Evolutionary conservation across 2,113 vertebrate genomes (phyloP).

Genomic region (Cyprinodon variegatus): DNA sequence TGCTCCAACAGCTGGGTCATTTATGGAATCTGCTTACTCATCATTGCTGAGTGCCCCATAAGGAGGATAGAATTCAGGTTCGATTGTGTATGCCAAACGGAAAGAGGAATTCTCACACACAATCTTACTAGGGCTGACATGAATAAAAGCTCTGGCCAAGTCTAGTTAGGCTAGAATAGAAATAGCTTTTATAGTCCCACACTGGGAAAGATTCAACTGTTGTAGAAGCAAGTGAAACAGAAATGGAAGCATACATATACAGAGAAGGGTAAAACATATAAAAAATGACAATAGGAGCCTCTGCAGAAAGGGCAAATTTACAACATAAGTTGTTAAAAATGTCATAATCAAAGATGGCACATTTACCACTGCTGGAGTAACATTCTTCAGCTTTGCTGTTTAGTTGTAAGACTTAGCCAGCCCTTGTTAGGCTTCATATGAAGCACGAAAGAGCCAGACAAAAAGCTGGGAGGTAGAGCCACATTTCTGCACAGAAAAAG

Average conservation of each 20-base stretch:
- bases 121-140: background rate
- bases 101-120: background rate
- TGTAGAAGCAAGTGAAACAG: too few relatives aligned
- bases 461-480: background rate
- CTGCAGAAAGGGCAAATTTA: too few relatives aligned
- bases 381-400: background rate
- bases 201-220: too few relatives aligned
- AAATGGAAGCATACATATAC: too few relatives aligned
- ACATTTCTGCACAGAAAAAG: background rate
- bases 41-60: constrained; percentile 28
- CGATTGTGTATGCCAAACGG: constrained; percentile 6
- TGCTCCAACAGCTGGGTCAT: constrained; percentile 69
- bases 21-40: constrained; percentile 71
- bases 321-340: too few relatives aligned
- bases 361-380: background rate
- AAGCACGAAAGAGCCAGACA: background rate
- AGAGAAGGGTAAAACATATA: too few relatives aligned
- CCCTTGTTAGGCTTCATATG: background rate
- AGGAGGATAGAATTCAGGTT: constrained; percentile 8
- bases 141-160: background rate
- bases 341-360: background rate
- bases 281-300: too few relatives aligned
- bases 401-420: background rate
- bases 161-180: background rate
- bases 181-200: too few relatives aligned